These are phyloP conservation scores for Arbacia lixula DNA, from an alignment of 53 echinoderm and acorn worm genomes.

Conservation along the genomic window DNA sequence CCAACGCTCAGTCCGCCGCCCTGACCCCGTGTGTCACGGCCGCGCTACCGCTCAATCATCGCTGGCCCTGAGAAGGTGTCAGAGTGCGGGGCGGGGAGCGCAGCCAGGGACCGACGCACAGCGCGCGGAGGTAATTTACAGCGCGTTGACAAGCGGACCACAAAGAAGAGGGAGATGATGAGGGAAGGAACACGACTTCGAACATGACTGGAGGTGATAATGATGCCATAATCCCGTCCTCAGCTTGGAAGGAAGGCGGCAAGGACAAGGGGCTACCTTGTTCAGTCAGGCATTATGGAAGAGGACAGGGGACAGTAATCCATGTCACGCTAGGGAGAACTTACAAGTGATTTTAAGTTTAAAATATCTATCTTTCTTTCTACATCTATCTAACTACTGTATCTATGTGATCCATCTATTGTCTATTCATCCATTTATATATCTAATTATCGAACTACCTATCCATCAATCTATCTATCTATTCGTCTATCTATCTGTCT, in stretches of 20 bases:
- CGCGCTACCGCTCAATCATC: constrained; percentile 16
- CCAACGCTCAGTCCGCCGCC: neutral
- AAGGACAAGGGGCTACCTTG: neutral
- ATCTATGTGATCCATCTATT: too few species aligned
- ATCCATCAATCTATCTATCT: too few species aligned
- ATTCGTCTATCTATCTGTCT: too few species aligned
- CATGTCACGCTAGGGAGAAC: too few species aligned
- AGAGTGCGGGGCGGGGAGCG: neutral
- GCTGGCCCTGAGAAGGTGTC: constrained; percentile 4
- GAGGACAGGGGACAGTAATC: too few species aligned
- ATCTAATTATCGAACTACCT: too few species aligned
- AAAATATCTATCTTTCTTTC: too few species aligned
- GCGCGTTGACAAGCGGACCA: constrained; percentile 36
- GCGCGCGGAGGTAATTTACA: constrained; percentile 22
- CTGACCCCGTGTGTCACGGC: constrained; percentile 32
- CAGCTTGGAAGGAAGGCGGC: neutral
- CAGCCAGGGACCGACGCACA: neutral
- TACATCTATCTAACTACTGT: too few species aligned
- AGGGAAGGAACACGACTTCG: neutral
- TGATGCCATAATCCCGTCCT: constrained; percentile 33
- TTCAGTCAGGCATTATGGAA: too few species aligned
- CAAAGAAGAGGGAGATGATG: neutral
- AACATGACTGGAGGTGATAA: constrained; percentile 10
- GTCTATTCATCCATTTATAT: too few species aligned
- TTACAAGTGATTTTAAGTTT: too few species aligned